Base-by-base conservation (phyloP, 1,140 invertebrate genomes). In the Drosophila baimaii region DNA sequence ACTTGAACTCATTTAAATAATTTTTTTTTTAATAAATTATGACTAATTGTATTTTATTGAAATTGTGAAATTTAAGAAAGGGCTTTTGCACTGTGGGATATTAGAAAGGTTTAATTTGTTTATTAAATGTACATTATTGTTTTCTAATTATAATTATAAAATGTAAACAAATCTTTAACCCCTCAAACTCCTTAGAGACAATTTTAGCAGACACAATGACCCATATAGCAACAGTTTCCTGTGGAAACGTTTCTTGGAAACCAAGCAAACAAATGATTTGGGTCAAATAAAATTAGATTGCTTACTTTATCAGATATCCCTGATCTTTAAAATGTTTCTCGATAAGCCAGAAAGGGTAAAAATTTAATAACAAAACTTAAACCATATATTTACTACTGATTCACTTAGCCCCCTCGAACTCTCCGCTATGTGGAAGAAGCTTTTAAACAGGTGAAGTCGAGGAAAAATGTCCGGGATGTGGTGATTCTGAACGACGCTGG, bases 401-500 rank as follows among this genome's bases (percentile, higher is more conserved):
- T n/a, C n/a, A n/a, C n/a, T n/a, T n/a, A n/a, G n/a, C 47, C 83
- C 5, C 57, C 31, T 12, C 69, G 91, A 37, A 81, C 91, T 0
- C 25, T 41, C 7, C 72, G 78, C 8, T 92, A 92, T 75, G 83
- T 92, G 19, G 85, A 91, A 29, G 74, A 79, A 52, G 91, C 72
- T 12, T 91, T 83, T 55, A 41, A 61, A 2, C 54, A 64, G n/a
- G 79, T 92, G 12, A 62, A 82, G 51, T 13, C 58, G 21, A 90
- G 80, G 49, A 79, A 81, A 51, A 84, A 89, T 27, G 66, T 92
- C 8, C 56, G 70, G 0, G 91, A 92, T 43, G 77, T 92, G 39
- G 70, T 92, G 3, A 79, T 92, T 37, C 54, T 85, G 0, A 92
- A 92, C 27, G 75, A 90, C 6, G 47, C 44, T 25, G 91, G 91